phyloP scores from a whole-genome alignment of 2,113 vertebrate genomes.

The Hyla sarda region DNA sequence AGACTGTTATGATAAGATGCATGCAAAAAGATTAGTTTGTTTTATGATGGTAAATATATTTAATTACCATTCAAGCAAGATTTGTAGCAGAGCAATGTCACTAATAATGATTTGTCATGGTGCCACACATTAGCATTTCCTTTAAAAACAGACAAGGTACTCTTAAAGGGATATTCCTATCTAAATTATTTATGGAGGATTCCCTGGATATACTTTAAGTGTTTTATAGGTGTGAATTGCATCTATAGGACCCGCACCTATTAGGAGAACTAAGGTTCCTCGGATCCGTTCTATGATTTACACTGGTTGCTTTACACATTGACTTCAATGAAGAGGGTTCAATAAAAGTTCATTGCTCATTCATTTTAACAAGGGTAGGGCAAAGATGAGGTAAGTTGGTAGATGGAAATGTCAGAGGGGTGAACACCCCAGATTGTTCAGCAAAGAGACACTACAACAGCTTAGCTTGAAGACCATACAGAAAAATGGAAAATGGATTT shows the following conservation, averaged over 20 bases:
- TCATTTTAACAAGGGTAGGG: too few species aligned
- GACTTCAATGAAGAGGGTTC: not conserved
- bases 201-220: not conserved
- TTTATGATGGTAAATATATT: conserved; percentile 7
- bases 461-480: too few species aligned
- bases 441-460: too few species aligned
- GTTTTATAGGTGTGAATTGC: not conserved
- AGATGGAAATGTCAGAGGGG: too few species aligned
- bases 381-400: too few species aligned
- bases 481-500: too few species aligned
- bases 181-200: not conserved
- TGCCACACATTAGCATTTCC: not conserved
- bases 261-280: too few species aligned
- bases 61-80: not conserved
- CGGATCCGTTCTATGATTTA: not conserved
- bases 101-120: not conserved
- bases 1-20: not conserved
- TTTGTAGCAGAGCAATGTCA: not conserved
- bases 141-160: not conserved
- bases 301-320: not conserved
- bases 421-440: too few species aligned
- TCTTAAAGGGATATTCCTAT: not conserved
- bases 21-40: not conserved
- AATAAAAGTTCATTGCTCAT: not conserved
- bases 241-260: too few species aligned